phyloP scores from a whole-genome alignment of 2,888 invertebrate genomes.

The Drosophila limbata region DNA sequence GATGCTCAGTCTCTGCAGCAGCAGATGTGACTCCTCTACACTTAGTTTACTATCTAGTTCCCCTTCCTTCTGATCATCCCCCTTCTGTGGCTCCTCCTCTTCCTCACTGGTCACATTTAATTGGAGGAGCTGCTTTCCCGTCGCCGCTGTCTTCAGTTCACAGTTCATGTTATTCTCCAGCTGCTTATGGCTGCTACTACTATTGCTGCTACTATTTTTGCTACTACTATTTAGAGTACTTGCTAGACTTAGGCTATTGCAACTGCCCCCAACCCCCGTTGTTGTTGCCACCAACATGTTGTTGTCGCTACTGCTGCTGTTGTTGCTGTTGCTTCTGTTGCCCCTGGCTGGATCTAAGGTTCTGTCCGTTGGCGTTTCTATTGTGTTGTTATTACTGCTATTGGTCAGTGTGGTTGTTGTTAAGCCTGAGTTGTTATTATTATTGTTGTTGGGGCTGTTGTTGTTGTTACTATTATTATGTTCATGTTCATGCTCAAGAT shows the following conservation, averaged over 20 bases:
- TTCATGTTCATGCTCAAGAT: constrained; percentile 62
- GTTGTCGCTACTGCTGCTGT: constrained; percentile 29
- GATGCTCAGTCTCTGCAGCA: constrained; percentile 80
- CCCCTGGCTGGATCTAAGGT: constrained; percentile 20
- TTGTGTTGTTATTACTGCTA: constrained; percentile 63
- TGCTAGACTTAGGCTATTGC: constrained; percentile 60
- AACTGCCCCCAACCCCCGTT: constrained; percentile 45
- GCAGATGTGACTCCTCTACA: constrained; percentile 66
- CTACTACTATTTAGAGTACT: constrained; percentile 58
- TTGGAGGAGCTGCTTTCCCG: constrained; percentile 56
- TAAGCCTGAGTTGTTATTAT: constrained; percentile 37
- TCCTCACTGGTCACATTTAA: constrained; percentile 61
- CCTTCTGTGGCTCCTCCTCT: constrained; percentile 21
- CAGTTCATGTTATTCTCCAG: constrained; percentile 70
- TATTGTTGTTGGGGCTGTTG: constrained; percentile 36
- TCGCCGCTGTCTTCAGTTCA: constrained; percentile 53
- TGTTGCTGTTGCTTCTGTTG: constrained; percentile 37
- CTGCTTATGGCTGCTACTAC: constrained; percentile 54
- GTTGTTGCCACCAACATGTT: constrained; percentile 26
- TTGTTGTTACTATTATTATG: constrained; percentile 59
- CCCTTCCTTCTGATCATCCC: neutral
- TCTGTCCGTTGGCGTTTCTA: constrained; percentile 45
- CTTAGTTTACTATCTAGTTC: constrained; percentile 31
- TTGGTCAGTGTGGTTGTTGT: constrained; percentile 61
- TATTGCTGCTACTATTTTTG: constrained; percentile 42